Conservation (phyloP, 2,113 vertebrate species). For the Odocoileus hemionus region DNA sequence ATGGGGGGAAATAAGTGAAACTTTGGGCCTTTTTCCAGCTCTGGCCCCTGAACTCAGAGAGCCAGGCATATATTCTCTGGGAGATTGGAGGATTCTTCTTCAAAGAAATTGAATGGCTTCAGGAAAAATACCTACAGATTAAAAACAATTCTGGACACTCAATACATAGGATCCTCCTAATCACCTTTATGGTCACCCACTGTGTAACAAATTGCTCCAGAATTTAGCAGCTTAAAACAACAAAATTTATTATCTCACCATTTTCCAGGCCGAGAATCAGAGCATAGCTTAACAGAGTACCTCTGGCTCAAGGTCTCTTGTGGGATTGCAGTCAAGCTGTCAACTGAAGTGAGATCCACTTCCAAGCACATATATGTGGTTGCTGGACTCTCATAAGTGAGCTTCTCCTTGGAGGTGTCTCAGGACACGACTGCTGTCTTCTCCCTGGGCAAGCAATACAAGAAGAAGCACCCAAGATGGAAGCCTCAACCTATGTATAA, state of each 20-base stretch:
- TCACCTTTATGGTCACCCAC: neutral
- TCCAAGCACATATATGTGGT: neutral
- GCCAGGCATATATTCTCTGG: neutral
- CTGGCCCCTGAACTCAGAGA: neutral
- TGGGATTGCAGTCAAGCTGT: neutral
- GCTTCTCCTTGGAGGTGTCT: neutral
- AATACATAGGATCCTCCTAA: neutral
- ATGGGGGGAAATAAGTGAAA: neutral
- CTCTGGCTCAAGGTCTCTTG: neutral
- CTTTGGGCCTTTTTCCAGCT: neutral
- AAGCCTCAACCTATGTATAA: neutral
- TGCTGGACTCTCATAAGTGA: neutral
- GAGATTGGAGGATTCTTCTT: neutral
- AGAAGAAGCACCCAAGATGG: neutral
- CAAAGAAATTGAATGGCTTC: neutral
- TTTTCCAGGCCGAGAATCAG: neutral
- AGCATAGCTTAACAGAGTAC: neutral
- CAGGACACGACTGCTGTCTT: neutral
- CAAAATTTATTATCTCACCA: neutral
- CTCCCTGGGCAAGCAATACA: neutral
- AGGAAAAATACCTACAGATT: neutral
- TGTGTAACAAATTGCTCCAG: neutral
- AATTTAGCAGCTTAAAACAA: neutral
- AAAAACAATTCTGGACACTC: neutral
- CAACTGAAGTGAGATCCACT: neutral